Percentiles rank a stretch among this genome's conserved stretches.
These are phyloP conservation scores for Artibeus lituratus DNA, from an alignment of 2,797 vertebrate species.

Conservation along the genomic window DNA sequence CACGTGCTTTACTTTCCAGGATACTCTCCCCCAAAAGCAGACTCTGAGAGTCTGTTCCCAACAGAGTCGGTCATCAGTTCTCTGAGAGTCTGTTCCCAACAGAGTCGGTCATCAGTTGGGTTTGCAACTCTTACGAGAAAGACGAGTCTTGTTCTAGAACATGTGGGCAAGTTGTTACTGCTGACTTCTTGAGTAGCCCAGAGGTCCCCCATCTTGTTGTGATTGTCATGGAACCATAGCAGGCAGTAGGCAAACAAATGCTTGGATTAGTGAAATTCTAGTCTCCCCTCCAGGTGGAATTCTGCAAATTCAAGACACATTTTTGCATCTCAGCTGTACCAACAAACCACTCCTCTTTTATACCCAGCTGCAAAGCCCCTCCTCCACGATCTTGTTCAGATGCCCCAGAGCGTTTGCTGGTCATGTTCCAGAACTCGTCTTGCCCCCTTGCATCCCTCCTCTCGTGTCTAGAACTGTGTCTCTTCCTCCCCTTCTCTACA, in stretches of 20 bases:
- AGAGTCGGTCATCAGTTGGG: background rate
- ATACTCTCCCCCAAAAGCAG: background rate
- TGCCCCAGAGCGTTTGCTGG: background rate
- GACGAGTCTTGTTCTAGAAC: background rate
- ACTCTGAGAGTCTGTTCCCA: background rate
- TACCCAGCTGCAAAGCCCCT: background rate
- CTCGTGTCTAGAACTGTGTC: background rate
- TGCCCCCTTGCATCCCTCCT: fast-evolving
- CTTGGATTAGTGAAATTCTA: background rate
- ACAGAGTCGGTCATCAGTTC: background rate
- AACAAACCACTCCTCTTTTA: background rate
- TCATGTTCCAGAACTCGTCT: background rate
- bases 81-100: background rate
- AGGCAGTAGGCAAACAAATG: fast-evolving
- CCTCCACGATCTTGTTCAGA: background rate
- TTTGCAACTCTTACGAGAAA: background rate
- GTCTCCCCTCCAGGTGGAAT: background rate
- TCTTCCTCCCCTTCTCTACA: fast-evolving
- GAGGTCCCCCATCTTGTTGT: background rate
- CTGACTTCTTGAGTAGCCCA: background rate
- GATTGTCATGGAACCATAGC: background rate
- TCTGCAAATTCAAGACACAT: background rate
- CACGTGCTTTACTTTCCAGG: background rate
- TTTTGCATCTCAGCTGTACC: background rate
- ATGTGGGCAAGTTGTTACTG: background rate